Base-by-base conservation (phyloP, 1,140 invertebrate genomes). In the Nasonia longicornis region DNA sequence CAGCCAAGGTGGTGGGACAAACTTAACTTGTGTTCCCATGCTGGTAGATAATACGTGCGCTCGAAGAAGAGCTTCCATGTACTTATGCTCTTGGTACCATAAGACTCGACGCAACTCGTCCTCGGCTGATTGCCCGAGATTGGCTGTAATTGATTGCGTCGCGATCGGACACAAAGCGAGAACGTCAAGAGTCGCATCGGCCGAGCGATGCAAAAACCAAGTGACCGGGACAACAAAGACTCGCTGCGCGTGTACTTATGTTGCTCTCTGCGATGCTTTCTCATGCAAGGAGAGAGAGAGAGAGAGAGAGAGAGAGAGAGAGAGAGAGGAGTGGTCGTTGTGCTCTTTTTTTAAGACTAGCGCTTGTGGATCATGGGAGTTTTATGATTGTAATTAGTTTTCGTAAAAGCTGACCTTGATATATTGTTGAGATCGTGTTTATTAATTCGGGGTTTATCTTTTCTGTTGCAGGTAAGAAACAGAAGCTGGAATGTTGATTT, bases 71-170 rank as follows among this genome's bases (percentile, higher is more conserved):
- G 31, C 31, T 35, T 52, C 12, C 16, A 52, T 52, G 16, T 20
- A 52, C 48, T 26, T 26, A 26, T 26, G 26, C 4, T 58, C 20
- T 58, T n/a, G 7, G 52, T 58, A 58, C n/a, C 52, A 58, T 58
- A 58, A 58, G 52, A 58, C 52, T 58, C 63, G 31, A 76, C 58
- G 64, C 38, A 26, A 69, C 22, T 69, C 42, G 38, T 77, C 63
- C 77, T 58, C 48, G 31, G 58, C 58, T 75, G 79, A 80, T 80
- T 80, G 79, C 63, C 20, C 14, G 79, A 75, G 79, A 80, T 80
- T 80, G 79, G 70, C 79, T 80, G 79, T 80, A 80, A 80, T 80
- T 80, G 79, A 80, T 80, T 80, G 79, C 79, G 79, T 74, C 79
- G 79, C 79, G 79, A 80, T 80, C 79, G 35, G 52, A 26, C 16